phyloP scores from a whole-genome alignment of 2,888 invertebrate genomes.

The Eupelmus urozonus region DNA sequence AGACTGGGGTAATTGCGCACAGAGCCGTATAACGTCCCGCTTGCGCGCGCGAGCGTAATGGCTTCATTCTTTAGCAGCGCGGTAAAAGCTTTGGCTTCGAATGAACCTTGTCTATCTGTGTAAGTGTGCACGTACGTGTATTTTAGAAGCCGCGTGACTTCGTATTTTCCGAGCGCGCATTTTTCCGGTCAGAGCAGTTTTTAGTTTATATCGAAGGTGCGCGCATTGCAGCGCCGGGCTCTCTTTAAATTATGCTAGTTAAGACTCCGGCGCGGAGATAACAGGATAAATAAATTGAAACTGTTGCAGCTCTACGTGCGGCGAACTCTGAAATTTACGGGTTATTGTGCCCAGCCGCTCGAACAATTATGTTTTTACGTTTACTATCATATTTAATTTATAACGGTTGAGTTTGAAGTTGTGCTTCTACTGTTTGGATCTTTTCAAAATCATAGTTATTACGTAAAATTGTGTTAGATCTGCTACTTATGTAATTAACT shows the following conservation, averaged over 20 bases:
- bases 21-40: conserved; percentile 3
- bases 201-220: background rate
- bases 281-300: background rate
- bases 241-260: background rate
- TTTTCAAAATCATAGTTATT: too few relatives aligned
- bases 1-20: conserved; percentile 20
- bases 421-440: too few relatives aligned
- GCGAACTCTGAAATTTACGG: too few relatives aligned
- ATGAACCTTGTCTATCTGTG: background rate
- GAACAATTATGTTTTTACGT: background rate
- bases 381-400: background rate
- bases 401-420: too few relatives aligned
- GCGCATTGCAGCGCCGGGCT: background rate
- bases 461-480: too few relatives aligned
- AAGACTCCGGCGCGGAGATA: background rate
- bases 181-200: background rate
- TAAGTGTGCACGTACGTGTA: background rate
- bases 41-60: conserved; percentile 28
- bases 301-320: background rate
- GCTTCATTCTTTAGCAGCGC: conserved; percentile 43
- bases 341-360: too few relatives aligned
- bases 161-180: conserved; percentile 15
- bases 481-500: too few relatives aligned
- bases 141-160: conserved; percentile 21
- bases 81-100: background rate